A percentile compares a stretch with the other conserved stretches of the same genome.
Evolutionary conservation across 2,888 invertebrate genomes (phyloP).

Genomic region (Leucoma salicis): DNA sequence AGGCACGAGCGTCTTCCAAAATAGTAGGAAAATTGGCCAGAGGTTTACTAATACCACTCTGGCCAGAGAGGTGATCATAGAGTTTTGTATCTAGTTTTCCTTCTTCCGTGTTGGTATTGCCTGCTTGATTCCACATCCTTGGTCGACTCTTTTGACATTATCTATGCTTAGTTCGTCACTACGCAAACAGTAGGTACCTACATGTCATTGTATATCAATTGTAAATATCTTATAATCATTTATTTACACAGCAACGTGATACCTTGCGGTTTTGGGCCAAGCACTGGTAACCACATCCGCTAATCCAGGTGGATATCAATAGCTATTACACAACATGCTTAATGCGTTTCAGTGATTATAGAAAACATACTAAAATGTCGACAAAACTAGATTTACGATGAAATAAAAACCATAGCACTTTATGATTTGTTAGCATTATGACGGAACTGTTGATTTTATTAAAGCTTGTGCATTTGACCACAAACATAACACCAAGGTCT

Average conservation of each 20-base stretch:
- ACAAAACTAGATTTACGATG: conserved; percentile 21
- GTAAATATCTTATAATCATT: background rate
- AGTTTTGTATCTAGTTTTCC: no score
- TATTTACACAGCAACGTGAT: conserved; percentile 29
- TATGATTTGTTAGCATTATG: conserved; percentile 41
- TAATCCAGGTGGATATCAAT: conserved; percentile 34
- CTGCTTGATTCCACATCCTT: no score
- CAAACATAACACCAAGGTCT: conserved; percentile 32
- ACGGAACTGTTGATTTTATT: conserved; percentile 49
- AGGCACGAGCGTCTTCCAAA: no score
- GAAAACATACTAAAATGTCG: conserved; percentile 12
- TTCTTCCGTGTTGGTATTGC: no score
- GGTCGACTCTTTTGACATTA: no score
- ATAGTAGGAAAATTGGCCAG: no score
- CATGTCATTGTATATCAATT: background rate
- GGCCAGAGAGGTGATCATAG: no score
- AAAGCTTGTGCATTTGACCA: conserved; percentile 39
- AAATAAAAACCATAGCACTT: conserved; percentile 24
- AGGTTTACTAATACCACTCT: no score
- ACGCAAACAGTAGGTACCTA: no score
- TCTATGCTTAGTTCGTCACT: no score
- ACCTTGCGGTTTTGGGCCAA: conserved; percentile 50
- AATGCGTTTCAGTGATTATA: conserved; percentile 1
- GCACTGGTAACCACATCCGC: conserved; percentile 61
- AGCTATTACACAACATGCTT: conserved; percentile 20